These are phyloP conservation scores for Lichenostomus cassidix DNA, from an alignment of 2,113 vertebrate genomes.

Conservation along the genomic window DNA sequence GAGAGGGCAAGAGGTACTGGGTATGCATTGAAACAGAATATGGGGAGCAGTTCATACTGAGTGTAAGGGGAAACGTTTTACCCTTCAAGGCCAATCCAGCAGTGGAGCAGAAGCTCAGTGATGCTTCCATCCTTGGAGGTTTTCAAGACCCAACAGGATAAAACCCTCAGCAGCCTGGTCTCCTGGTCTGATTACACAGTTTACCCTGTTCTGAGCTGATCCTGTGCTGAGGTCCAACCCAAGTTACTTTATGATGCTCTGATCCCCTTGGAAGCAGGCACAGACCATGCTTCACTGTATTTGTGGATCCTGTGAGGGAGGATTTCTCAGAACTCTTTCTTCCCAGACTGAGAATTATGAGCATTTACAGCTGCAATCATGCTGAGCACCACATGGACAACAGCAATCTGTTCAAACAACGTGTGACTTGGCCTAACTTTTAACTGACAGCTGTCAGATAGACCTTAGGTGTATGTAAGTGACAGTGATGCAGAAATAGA, in stretches of 20 bases:
- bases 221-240: neutral
- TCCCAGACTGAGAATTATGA: neutral
- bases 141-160: neutral
- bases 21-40: neutral
- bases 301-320: neutral
- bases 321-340: neutral
- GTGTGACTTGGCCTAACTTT: neutral
- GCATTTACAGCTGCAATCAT: rapidly evolving
- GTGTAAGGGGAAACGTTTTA: neutral
- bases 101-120: neutral
- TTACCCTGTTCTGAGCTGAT: neutral
- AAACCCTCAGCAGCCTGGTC: neutral
- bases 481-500: neutral
- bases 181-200: neutral
- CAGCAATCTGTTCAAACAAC: neutral
- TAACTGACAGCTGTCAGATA: neutral
- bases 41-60: neutral
- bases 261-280: neutral
- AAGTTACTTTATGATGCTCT: neutral
- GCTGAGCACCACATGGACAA: neutral
- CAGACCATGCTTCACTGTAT: neutral
- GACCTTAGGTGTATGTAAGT: neutral
- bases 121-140: neutral
- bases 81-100: neutral
- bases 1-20: neutral